Conservation (phyloP, 2,113 vertebrate genomes). For the Hydropotes inermis region DNA sequence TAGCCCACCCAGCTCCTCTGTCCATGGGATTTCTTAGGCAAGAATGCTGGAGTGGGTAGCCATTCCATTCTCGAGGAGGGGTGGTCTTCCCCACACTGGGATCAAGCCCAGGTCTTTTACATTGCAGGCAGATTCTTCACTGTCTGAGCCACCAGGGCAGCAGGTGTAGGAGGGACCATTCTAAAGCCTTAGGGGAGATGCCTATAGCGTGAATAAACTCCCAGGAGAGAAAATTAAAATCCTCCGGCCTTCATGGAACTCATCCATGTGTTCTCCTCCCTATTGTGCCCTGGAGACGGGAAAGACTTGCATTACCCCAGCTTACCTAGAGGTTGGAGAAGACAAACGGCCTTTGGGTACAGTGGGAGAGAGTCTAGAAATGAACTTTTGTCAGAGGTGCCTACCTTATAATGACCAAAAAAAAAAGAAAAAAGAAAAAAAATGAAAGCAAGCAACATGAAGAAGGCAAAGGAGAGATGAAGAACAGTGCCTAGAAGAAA, state of each 20-base stretch:
- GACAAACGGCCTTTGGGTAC: not conserved
- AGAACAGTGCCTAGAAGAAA: not conserved
- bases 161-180: not conserved
- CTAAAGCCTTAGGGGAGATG: not conserved
- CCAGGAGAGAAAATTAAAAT: not conserved
- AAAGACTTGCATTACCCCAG: not conserved
- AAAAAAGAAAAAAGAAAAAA: not conserved
- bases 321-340: not conserved
- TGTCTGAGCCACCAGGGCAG: not conserved
- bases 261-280: not conserved
- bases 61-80: not conserved
- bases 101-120: not conserved
- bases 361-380: not conserved
- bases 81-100: not conserved
- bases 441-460: not conserved
- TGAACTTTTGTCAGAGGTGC: not conserved
- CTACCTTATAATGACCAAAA: not conserved
- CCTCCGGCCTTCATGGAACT: not conserved
- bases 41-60: not conserved
- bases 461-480: not conserved
- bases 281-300: not conserved
- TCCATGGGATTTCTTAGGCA: not conserved
- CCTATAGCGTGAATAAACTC: not conserved
- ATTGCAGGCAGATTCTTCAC: not conserved
- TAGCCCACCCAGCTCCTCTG: not conserved